phyloP scores from a whole-genome alignment of 2,797 vertebrate species.

The Melanotaenia pygmaea region DNA sequence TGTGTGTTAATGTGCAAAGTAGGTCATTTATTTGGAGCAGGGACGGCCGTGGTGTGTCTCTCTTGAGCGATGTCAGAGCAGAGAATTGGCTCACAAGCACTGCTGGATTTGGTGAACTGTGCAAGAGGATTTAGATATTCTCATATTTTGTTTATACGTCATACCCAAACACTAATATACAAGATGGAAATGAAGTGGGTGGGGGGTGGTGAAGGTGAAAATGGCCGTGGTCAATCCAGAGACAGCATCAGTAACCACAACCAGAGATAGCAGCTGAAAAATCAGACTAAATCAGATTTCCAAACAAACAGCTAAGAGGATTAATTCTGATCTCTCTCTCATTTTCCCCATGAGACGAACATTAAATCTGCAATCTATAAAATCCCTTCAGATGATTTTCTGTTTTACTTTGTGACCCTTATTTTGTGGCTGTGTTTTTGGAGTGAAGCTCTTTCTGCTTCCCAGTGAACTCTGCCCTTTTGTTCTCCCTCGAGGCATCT shows the following conservation, averaged over 20 bases:
- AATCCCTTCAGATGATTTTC: conserved; percentile 77
- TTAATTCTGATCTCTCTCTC: conserved; percentile 75
- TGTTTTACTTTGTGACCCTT: conserved; percentile 58
- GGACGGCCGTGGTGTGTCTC: conserved; percentile 66
- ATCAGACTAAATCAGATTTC: conserved; percentile 81
- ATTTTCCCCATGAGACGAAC: conserved; percentile 63
- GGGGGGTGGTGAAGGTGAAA: conserved; percentile 60
- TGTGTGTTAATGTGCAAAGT: conserved; percentile 82
- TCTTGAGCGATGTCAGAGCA: conserved; percentile 72
- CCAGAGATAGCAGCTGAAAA: conserved; percentile 75
- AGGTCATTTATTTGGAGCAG: conserved; percentile 84
- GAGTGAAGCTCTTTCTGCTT: conserved; percentile 51
- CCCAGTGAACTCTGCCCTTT: conserved; percentile 68
- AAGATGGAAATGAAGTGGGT: conserved; percentile 9
- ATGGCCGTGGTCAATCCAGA: conserved; percentile 65
- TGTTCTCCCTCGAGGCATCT: conserved; percentile 62
- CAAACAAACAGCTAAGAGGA: conserved; percentile 82
- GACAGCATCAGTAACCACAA: conserved; percentile 77
- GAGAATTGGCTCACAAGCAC: conserved; percentile 73
- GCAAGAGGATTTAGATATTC: conserved; percentile 55
- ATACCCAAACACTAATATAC: conserved; percentile 41
- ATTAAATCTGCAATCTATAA: conserved; percentile 80
- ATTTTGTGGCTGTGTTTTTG: conserved; percentile 56
- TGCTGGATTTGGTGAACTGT: conserved; percentile 64
- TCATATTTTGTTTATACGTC: conserved; percentile 64